phyloP scores from a whole-genome alignment of 2,797 vertebrate genomes.

The Ptychadena robeensis region DNA sequence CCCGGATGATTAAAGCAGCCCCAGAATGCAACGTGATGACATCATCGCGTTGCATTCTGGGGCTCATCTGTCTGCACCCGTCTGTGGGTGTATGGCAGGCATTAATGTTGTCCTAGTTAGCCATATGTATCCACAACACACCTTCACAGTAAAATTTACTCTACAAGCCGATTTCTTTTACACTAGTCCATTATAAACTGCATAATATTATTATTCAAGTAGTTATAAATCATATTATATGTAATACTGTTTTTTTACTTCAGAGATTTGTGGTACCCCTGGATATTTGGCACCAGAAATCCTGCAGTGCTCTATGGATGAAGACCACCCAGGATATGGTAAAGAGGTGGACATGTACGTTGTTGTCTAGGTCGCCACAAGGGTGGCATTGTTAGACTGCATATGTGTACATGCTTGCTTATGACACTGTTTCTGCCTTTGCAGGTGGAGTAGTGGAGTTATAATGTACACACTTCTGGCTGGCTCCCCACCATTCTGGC shows the following conservation, averaged over 20 bases:
- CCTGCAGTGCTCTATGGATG: conserved; percentile 94
- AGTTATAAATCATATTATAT: background rate
- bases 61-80: too few species aligned
- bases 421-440: background rate
- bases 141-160: background rate
- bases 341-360: conserved; percentile 95
- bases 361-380: background rate
- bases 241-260: conserved; percentile 11
- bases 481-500: conserved; percentile 97
- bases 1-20: too few species aligned
- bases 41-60: too few species aligned
- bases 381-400: background rate
- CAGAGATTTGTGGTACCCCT: conserved; percentile 96
- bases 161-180: background rate
- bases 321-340: conserved; percentile 84
- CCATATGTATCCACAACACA: background rate
- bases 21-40: too few species aligned
- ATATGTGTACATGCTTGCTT: background rate
- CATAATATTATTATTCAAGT: background rate
- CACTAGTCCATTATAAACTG: background rate
- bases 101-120: background rate
- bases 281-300: conserved; percentile 96
- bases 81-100: too few species aligned
- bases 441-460: conserved; percentile 94
- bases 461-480: conserved; percentile 97